phyloP scores from a whole-genome alignment of 2,113 vertebrate genomes.

The Bubo scandiacus region DNA sequence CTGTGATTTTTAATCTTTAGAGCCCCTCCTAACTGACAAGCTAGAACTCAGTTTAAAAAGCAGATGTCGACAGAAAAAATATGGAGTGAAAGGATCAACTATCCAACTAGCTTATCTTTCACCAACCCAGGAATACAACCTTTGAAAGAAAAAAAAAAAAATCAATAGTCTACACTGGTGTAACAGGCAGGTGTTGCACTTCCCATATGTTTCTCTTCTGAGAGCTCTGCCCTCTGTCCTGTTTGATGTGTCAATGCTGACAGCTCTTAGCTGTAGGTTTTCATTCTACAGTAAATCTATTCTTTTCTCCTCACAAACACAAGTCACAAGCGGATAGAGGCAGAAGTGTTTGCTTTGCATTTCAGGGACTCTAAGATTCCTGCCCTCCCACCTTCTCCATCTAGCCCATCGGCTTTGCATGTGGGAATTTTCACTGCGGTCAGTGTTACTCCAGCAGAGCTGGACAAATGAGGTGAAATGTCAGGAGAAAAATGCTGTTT shows the following conservation, averaged over 20 bases:
- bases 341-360: neutral
- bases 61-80: neutral
- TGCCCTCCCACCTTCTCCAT: neutral
- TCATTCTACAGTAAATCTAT: neutral
- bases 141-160: neutral
- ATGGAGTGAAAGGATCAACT: neutral
- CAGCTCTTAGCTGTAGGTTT: neutral
- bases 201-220: neutral
- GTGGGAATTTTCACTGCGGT: neutral
- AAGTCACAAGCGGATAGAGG: neutral
- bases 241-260: neutral
- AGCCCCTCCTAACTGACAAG: neutral
- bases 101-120: neutral
- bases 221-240: neutral
- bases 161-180: neutral
- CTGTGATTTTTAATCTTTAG: neutral
- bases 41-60: neutral
- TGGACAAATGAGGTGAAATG: neutral
- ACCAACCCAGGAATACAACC: neutral
- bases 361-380: neutral
- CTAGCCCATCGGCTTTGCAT: neutral
- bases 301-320: neutral
- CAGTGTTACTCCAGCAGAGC: neutral
- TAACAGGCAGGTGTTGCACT: neutral
- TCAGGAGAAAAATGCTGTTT: neutral